phyloP scores from a whole-genome alignment of 1,140 invertebrate species.

The Pseudomyrmex pallidus region DNA sequence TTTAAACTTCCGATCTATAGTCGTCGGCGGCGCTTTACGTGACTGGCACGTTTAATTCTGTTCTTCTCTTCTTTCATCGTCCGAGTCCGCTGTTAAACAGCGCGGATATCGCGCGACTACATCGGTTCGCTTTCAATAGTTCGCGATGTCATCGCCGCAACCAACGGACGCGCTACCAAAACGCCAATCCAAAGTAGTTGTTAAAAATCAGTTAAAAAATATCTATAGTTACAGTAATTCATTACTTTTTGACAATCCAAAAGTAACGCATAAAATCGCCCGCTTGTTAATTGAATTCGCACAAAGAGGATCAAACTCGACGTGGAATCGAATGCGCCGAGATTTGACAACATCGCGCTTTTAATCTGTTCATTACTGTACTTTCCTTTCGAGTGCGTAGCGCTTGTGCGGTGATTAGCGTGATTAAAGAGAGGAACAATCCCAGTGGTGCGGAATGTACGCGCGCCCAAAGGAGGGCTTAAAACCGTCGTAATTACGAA shows the following conservation, averaged over 20 bases:
- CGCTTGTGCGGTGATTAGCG: constrained; percentile 60
- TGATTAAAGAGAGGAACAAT: constrained; percentile 62
- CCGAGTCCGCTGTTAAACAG: neutral
- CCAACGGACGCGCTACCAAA: no score
- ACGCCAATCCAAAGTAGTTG: no score
- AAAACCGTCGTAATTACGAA: constrained; percentile 56
- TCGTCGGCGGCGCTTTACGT: constrained; percentile 35
- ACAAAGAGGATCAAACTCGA: constrained; percentile 26
- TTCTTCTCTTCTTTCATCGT: neutral
- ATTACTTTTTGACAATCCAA: neutral
- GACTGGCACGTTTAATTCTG: constrained; percentile 39
- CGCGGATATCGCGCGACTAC: constrained; percentile 13
- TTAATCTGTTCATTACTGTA: constrained; percentile 70
- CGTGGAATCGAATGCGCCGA: constrained; percentile 12
- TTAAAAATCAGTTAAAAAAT: neutral
- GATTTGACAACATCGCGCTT: constrained; percentile 61
- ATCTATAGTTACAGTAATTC: neutral
- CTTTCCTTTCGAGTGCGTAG: constrained; percentile 42
- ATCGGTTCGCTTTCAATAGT: constrained; percentile 42
- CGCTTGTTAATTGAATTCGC: neutral
- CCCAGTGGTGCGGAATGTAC: constrained; percentile 14
- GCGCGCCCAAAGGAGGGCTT: constrained; percentile 29
- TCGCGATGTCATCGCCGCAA: constrained; percentile 8
- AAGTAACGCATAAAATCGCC: neutral
- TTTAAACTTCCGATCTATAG: constrained; percentile 46